Conservation (phyloP, 1,140 invertebrate genomes). For the Conus betulinus region DNA sequence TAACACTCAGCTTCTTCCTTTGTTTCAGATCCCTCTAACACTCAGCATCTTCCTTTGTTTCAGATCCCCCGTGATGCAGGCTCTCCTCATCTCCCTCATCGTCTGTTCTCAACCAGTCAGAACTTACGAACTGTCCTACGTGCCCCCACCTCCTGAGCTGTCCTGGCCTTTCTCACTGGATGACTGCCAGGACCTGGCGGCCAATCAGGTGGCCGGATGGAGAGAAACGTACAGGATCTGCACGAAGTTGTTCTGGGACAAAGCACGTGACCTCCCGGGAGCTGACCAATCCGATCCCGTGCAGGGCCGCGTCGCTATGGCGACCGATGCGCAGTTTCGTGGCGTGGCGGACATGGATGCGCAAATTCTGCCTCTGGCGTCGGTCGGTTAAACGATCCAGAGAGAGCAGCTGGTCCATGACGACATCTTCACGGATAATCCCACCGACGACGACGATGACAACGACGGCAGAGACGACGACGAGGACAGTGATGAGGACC, state of each 20-base stretch:
- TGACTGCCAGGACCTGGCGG: neutral
- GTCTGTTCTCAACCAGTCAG: neutral
- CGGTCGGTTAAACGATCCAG: neutral
- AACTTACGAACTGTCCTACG: neutral
- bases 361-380: neutral
- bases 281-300: neutral
- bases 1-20: neutral
- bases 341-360: neutral
- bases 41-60: neutral
- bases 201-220: conserved; percentile 14
- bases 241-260: neutral
- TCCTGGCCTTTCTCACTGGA: conserved; percentile 14
- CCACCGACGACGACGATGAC: neutral
- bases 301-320: neutral
- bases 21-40: neutral
- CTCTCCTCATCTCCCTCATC: neutral
- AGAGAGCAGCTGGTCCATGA: too few relatives aligned
- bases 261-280: neutral
- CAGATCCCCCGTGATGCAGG: neutral
- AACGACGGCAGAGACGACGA: neutral
- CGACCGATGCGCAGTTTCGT: neutral
- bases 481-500: neutral
- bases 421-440: neutral
- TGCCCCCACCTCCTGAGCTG: neutral
- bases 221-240: neutral